Conservation (phyloP, 2,888 invertebrate species). For the Xestia sexstrigata region DNA sequence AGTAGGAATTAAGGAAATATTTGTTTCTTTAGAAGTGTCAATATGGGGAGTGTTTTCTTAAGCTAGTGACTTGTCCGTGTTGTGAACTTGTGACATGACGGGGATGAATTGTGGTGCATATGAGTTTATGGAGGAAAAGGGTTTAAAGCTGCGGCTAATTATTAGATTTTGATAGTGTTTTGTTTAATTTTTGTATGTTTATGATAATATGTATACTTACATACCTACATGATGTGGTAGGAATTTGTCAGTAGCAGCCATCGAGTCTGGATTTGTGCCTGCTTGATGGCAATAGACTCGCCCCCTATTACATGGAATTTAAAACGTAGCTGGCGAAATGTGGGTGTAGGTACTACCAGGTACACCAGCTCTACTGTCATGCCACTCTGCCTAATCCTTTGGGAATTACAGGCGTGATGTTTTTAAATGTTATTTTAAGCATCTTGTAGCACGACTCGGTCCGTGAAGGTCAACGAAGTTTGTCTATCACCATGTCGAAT, state of each 20-base stretch:
- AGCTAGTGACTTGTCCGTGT: conserved; percentile 18
- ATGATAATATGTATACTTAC: no score
- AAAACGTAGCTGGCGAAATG: no score
- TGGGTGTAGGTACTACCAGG: no score
- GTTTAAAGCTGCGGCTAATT: conserved; percentile 1
- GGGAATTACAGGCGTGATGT: no score
- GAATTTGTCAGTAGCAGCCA: no score
- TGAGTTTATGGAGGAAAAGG: not conserved
- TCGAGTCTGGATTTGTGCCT: no score
- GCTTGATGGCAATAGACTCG: no score
- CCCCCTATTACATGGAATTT: no score
- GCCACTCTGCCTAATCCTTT: no score
- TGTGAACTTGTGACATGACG: not conserved
- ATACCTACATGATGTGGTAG: no score
- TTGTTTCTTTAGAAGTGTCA: conserved; percentile 37
- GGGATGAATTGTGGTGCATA: conserved; percentile 35
- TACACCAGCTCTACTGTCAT: no score
- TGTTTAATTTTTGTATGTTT: not conserved
- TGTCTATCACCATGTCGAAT: not conserved
- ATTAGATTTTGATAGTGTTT: not conserved
- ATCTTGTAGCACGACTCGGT: not conserved
- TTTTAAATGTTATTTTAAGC: no score
- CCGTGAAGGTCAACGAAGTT: not conserved
- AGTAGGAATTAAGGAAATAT: conserved; percentile 47
- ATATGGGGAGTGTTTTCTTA: conserved; percentile 37